phyloP scores from a whole-genome alignment of 2,113 vertebrate genomes.

The Callipepla squamata region DNA sequence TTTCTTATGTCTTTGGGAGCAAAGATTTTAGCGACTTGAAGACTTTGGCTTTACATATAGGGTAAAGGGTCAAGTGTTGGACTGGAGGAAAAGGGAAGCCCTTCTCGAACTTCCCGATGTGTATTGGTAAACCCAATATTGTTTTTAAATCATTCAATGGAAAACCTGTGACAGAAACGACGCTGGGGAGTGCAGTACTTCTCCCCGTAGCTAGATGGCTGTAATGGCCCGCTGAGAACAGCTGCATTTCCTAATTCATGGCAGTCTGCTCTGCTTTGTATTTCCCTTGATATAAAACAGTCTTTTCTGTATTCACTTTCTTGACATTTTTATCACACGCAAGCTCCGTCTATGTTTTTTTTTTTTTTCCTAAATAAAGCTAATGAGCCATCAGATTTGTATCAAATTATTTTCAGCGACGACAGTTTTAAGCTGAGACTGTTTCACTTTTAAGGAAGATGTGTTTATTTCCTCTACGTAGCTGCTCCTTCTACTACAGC shows the following conservation, averaged over 20 bases:
- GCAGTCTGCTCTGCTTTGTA: background rate
- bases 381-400: background rate
- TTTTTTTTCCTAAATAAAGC: conserved; percentile 1
- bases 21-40: background rate
- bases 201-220: conserved; percentile 56
- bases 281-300: conserved; percentile 5
- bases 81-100: background rate
- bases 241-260: background rate
- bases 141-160: background rate
- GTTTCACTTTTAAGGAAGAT: background rate
- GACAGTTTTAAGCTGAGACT: background rate
- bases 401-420: background rate
- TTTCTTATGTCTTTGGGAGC: background rate
- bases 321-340: conserved; percentile 34
- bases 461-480: background rate
- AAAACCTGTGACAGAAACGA: background rate
- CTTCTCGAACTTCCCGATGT: background rate
- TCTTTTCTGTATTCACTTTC: conserved; percentile 21
- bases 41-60: background rate
- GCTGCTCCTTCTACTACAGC: background rate
- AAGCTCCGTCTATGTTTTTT: background rate
- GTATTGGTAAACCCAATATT: background rate
- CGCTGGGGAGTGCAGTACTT: background rate
- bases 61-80: background rate
- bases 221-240: background rate